Percentiles rank a stretch among this genome's conserved stretches.
Conservation (phyloP, 2,888 invertebrate genomes). For the Aspidapion aeneum region DNA sequence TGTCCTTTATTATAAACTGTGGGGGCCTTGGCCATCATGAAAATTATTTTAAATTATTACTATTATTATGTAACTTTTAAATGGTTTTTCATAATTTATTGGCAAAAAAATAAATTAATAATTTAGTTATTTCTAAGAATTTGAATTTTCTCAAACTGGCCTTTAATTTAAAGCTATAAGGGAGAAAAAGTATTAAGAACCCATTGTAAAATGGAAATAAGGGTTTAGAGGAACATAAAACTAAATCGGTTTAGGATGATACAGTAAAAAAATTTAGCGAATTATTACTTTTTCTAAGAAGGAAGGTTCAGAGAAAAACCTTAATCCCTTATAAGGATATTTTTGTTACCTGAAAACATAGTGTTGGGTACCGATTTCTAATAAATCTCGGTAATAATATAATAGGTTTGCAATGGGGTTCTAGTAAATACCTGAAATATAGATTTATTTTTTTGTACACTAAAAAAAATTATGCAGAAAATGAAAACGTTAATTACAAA, state of each 20-base stretch:
- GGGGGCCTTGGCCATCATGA: no score
- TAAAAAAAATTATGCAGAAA: not conserved
- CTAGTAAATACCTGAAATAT: not conserved
- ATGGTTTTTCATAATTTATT: no score
- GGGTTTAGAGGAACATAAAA: not conserved
- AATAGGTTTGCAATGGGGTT: not conserved
- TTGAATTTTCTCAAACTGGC: no score
- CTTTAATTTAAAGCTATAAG: no score
- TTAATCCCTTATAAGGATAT: not conserved
- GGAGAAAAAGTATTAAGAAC: no score
- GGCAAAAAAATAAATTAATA: no score
- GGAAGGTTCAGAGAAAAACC: not conserved
- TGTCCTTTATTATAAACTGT: no score
- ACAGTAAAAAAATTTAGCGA: not conserved
- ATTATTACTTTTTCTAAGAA: not conserved
- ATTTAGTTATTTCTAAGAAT: no score
- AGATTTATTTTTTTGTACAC: not conserved
- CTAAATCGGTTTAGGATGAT: not conserved
- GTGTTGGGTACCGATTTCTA: not conserved
- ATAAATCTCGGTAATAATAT: not conserved
- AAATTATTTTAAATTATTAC: no score
- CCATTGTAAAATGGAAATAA: no score
- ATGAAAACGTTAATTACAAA: no score
- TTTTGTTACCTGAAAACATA: not conserved
- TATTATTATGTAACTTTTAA: no score